Conservation (phyloP, 2,888 invertebrate species). For the Apodemia duryi region DNA sequence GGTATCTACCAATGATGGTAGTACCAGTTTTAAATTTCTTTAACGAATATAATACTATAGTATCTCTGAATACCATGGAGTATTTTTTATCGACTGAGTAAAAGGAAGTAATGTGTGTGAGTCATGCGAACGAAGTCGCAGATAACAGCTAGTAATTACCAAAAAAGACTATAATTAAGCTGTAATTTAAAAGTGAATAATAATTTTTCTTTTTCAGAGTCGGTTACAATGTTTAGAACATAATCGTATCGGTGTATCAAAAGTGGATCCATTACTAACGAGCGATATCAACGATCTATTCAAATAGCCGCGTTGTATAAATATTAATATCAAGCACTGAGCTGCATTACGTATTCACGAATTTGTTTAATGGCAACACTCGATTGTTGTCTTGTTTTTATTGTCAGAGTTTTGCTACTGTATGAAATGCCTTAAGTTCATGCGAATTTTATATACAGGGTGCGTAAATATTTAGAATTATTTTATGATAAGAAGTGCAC, state of each 20-base stretch:
- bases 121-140: no score
- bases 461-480: conserved; percentile 37
- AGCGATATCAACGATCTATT: conserved; percentile 67
- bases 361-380: conserved; percentile 67
- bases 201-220: not conserved
- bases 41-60: no score
- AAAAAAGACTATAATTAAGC: not conserved
- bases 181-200: not conserved
- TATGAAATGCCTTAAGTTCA: conserved; percentile 55
- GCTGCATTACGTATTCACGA: conserved; percentile 66
- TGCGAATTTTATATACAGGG: conserved; percentile 53
- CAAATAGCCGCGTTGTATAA: conserved; percentile 56
- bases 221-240: conserved; percentile 13
- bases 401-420: conserved; percentile 42
- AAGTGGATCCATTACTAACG: conserved; percentile 33
- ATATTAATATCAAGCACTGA: conserved; percentile 66
- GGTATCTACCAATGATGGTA: no score
- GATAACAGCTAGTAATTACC: no score
- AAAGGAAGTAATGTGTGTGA: no score
- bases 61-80: no score
- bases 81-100: no score
- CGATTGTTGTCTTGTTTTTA: conserved; percentile 64
- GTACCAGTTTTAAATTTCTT: no score
- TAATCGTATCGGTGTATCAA: conserved; percentile 27
- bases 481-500: not conserved